Percentiles rank a stretch among this genome's conserved stretches.
Conservation (phyloP, 1,140 invertebrate species). For the Eurosta solidaginis region DNA sequence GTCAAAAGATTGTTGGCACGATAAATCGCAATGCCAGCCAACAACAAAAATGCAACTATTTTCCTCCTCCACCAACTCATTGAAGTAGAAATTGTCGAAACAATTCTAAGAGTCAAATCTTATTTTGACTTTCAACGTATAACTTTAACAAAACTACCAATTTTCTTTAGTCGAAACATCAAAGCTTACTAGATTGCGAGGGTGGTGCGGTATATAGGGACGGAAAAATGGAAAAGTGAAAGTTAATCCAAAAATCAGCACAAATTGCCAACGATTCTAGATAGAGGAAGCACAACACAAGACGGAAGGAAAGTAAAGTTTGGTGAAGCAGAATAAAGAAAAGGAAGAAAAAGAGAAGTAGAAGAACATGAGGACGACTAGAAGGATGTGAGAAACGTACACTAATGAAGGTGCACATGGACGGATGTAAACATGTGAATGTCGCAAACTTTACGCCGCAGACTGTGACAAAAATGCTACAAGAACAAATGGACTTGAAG, state of each 20-base stretch:
- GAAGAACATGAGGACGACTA: not conserved
- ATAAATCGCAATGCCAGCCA: not conserved
- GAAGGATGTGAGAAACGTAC: not conserved
- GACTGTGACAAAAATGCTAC: not conserved
- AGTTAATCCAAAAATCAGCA: conserved; percentile 6
- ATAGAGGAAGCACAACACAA: not conserved
- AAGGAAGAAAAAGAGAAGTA: not conserved
- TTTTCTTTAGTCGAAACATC: not conserved
- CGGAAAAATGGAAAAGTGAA: not conserved
- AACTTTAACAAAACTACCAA: conserved; percentile 24
- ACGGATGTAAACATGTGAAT: conserved; percentile 22
- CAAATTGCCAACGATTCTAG: not conserved
- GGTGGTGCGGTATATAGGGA: not conserved
- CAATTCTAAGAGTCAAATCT: conserved; percentile 1
- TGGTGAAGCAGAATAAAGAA: not conserved
- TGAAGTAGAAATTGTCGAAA: not conserved
- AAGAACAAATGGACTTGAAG: not conserved
- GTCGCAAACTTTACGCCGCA: not conserved
- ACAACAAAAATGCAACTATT: not conserved
- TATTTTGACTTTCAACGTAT: conserved; percentile 8
- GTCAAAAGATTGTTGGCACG: not conserved
- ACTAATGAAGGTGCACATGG: not conserved
- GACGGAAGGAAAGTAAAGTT: not conserved
- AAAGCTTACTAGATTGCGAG: not conserved
- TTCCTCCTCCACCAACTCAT: not conserved